These are phyloP conservation scores for Pogonomyrmex californicus DNA, from an alignment of 1,140 invertebrate genomes.

Conservation along the genomic window DNA sequence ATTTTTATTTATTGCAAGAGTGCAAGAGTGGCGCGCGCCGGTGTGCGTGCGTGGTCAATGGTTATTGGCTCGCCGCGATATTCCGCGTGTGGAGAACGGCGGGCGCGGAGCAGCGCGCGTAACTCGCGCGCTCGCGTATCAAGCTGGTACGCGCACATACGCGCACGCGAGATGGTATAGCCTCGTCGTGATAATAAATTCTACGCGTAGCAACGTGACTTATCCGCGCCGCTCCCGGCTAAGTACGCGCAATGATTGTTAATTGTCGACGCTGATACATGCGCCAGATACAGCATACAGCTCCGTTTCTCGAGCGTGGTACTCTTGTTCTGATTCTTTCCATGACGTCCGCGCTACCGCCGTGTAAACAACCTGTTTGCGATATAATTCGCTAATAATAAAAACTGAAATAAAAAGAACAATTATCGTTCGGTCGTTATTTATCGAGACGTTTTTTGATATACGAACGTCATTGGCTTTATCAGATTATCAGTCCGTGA, in stretches of 20 bases:
- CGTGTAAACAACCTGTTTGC: conserved; percentile 21
- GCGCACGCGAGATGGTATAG: conserved; percentile 3
- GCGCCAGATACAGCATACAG: conserved; percentile 65
- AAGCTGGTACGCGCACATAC: not conserved
- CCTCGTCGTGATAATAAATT: conserved; percentile 82
- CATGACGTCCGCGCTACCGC: conserved; percentile 55
- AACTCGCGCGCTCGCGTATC: conserved; percentile 36
- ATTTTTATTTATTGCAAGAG: conserved; percentile 84
- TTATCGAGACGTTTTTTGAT: not conserved
- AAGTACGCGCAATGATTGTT: conserved; percentile 81
- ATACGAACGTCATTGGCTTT: not conserved
- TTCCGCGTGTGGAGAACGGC: conserved; percentile 49
- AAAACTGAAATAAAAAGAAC: conserved; percentile 18
- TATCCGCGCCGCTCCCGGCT: conserved; percentile 76
- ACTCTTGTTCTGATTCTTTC: conserved; percentile 52
- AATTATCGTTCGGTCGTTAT: not conserved
- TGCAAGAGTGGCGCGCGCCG: conserved; percentile 74
- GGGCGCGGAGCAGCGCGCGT: conserved; percentile 35
- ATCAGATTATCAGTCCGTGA: not conserved
- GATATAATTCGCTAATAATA: conserved; percentile 62
- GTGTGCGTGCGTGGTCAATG: conserved; percentile 79
- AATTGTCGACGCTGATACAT: conserved; percentile 79
- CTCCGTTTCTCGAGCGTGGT: conserved; percentile 41
- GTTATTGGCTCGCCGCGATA: conserved; percentile 83
- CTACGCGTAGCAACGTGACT: conserved; percentile 82